These are phyloP conservation scores for Cryptus viduatorius DNA, from an alignment of 2,888 invertebrate genomes.

Conservation along the genomic window DNA sequence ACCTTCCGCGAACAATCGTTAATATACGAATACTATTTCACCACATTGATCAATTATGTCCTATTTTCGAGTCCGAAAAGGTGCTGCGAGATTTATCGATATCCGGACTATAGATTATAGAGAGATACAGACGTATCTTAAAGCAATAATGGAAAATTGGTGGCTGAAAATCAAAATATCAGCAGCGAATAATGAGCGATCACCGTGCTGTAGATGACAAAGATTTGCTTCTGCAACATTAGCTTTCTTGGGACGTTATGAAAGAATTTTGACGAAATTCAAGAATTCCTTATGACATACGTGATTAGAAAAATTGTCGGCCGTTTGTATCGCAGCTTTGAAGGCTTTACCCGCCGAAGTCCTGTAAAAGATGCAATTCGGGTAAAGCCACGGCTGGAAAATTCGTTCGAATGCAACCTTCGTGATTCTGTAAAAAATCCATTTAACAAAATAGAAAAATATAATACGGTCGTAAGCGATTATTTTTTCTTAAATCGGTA, in stretches of 20 bases:
- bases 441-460: background rate
- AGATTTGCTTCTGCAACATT: too few species aligned
- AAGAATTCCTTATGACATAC: background rate
- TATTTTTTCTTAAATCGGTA: slow-evolving; percentile 3
- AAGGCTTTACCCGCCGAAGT: background rate
- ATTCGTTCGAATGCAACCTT: background rate
- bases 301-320: background rate
- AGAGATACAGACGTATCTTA: background rate
- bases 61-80: too few species aligned
- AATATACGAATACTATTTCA: too few species aligned
- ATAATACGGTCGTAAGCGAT: background rate
- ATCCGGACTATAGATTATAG: background rate
- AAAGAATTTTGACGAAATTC: too few species aligned
- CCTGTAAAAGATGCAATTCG: background rate
- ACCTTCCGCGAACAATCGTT: too few species aligned
- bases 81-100: too few species aligned
- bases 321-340: background rate
- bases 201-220: too few species aligned
- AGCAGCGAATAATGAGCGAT: too few species aligned
- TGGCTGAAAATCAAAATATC: too few species aligned
- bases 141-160: too few species aligned
- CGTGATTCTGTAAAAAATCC: background rate
- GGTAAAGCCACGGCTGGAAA: background rate
- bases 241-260: too few species aligned
- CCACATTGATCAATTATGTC: too few species aligned